These are phyloP conservation scores for Pristionchus arcanus DNA, from an alignment of 2,888 invertebrate species.

Conservation along the genomic window DNA sequence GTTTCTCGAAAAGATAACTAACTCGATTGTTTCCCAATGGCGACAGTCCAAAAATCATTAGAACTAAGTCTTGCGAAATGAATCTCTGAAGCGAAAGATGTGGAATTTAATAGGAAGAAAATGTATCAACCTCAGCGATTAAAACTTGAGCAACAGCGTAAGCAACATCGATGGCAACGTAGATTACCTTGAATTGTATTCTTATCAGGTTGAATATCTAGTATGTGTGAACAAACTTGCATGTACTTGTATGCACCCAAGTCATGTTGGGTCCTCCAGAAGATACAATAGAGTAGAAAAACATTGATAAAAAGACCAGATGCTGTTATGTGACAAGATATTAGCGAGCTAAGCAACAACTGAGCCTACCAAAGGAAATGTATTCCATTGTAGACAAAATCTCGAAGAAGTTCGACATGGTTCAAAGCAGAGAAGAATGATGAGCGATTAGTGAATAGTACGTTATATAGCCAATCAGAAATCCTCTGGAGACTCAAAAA, in stretches of 20 bases:
- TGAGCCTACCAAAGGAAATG: not conserved
- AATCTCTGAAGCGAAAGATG: not conserved
- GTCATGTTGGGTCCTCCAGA: not conserved
- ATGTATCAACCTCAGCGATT: not conserved
- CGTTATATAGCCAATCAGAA: not conserved
- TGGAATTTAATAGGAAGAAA: not conserved
- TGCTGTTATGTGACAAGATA: not conserved
- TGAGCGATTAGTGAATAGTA: not conserved
- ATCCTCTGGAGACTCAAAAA: not conserved
- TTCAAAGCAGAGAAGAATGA: not conserved
- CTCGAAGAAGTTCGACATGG: not conserved
- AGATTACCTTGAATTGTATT: not conserved
- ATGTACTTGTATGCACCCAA: not conserved
- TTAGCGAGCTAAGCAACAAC: not conserved
- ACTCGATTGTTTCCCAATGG: not conserved
- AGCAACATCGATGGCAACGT: not conserved
- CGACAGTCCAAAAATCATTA: not conserved
- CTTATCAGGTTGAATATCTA: not conserved
- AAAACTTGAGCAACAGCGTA: not conserved
- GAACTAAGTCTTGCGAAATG: not conserved
- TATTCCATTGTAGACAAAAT: constrained; percentile 13
- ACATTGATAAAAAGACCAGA: not conserved
- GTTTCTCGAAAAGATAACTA: not conserved
- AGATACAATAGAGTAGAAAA: not conserved
- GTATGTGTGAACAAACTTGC: not conserved